Evolutionary conservation across 1,140 invertebrate genomes (phyloP).

Genomic region (Micrasema longulum): DNA sequence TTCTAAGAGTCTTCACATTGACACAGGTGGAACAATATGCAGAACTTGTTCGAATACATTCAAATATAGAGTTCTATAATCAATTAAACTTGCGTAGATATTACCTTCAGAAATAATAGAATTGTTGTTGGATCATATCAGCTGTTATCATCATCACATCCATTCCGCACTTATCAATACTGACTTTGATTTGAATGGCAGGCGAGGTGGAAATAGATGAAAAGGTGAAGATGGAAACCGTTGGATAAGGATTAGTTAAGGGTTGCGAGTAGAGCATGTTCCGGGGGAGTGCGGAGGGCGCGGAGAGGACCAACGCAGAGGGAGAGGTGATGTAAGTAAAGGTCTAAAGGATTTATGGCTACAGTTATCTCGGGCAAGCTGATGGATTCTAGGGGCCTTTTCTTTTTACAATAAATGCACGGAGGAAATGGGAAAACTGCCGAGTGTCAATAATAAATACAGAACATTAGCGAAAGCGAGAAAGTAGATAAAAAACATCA

Average conservation of each 20-base stretch:
- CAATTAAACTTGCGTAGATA: no score
- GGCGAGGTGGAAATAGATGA: constrained; percentile 12
- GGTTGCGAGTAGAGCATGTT: no score
- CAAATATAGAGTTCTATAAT: no score
- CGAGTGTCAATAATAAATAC: neutral
- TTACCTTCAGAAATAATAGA: neutral
- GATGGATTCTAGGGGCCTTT: constrained; percentile 4
- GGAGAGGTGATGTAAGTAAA: constrained; percentile 4
- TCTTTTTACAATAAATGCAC: no score
- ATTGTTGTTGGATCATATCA: neutral
- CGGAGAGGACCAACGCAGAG: neutral
- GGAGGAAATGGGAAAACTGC: no score
- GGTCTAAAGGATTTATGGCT: constrained; percentile 35
- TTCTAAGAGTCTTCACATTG: no score
- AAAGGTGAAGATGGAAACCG: constrained; percentile 14
- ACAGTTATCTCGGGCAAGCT: constrained; percentile 19
- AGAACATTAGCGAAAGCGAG: neutral
- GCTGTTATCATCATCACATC: constrained; percentile 5
- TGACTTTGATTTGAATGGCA: constrained; percentile 15
- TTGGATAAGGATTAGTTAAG: neutral
- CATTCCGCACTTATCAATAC: neutral
- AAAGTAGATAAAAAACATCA: neutral
- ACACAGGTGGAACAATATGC: no score
- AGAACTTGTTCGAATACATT: no score
- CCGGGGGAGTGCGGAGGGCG: neutral